Evolutionary conservation across 2,888 invertebrate species (phyloP).

Genomic region (Brenthis daphne): DNA sequence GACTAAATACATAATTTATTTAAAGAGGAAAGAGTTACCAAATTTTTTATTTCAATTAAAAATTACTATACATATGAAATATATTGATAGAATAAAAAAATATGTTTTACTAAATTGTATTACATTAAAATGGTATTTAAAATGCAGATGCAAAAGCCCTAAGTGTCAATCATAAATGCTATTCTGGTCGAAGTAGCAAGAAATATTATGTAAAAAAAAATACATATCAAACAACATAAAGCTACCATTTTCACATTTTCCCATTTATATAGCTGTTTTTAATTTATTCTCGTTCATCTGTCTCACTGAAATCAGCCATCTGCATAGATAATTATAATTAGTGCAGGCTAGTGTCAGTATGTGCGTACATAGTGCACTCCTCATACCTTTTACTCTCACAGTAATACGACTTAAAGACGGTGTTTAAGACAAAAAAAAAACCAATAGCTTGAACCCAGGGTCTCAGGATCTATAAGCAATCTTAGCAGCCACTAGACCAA

Average conservation of each 20-base stretch:
- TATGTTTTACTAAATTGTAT: not conserved
- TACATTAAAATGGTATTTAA: not conserved
- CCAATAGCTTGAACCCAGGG: too few species aligned
- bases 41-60: too few species aligned
- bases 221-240: not conserved
- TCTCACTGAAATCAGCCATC: not conserved
- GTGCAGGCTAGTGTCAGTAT: too few species aligned
- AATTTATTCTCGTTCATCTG: not conserved
- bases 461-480: too few species aligned
- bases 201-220: conserved; percentile 19
- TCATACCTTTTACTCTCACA: too few species aligned
- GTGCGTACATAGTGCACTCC: too few species aligned
- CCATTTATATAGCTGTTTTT: not conserved
- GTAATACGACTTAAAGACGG: too few species aligned
- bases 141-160: conserved; percentile 9
- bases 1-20: too few species aligned
- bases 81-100: not conserved
- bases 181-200: conserved; percentile 35
- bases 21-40: too few species aligned
- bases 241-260: conserved; percentile 9
- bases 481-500: too few species aligned
- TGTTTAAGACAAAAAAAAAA: too few species aligned
- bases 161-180: conserved; percentile 37
- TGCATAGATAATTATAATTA: too few species aligned
- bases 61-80: not conserved